Evolutionary conservation across 2,888 invertebrate species (phyloP).

Genomic region (Tipula vernalis): DNA sequence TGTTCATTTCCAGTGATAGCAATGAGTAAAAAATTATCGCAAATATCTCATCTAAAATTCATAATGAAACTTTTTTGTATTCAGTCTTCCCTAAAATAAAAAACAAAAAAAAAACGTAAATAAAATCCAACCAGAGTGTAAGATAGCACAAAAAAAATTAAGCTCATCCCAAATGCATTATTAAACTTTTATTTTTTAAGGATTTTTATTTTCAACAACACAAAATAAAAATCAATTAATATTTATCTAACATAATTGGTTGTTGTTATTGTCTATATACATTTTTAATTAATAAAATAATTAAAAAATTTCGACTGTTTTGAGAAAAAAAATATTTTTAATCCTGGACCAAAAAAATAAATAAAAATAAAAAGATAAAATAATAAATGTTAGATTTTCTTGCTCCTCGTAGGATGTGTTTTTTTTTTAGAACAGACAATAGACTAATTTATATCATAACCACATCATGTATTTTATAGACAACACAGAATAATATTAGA

Average conservation of each 20-base stretch:
- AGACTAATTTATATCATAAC: slow-evolving; percentile 4
- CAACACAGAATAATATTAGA: neutral
- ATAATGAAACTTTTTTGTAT: neutral
- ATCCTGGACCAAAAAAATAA: neutral
- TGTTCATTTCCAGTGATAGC: too few species aligned
- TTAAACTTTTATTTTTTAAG: neutral
- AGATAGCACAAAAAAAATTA: neutral
- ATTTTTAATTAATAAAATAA: neutral
- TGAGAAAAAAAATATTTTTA: neutral
- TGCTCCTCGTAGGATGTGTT: neutral
- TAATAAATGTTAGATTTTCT: neutral
- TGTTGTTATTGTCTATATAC: neutral
- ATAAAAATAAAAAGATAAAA: neutral
- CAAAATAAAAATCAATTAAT: neutral
- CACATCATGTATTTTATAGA: neutral
- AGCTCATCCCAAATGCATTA: neutral
- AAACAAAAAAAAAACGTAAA: neutral
- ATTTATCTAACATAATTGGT: neutral
- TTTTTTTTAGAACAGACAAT: neutral
- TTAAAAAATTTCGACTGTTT: neutral
- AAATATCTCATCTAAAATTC: neutral
- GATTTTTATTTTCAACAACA: neutral
- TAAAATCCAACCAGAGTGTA: neutral
- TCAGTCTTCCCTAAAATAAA: neutral
- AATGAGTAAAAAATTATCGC: neutral